Evolutionary conservation across 2,113 vertebrate genomes (phyloP).

Genomic region (Orientallactaga bullata): DNA sequence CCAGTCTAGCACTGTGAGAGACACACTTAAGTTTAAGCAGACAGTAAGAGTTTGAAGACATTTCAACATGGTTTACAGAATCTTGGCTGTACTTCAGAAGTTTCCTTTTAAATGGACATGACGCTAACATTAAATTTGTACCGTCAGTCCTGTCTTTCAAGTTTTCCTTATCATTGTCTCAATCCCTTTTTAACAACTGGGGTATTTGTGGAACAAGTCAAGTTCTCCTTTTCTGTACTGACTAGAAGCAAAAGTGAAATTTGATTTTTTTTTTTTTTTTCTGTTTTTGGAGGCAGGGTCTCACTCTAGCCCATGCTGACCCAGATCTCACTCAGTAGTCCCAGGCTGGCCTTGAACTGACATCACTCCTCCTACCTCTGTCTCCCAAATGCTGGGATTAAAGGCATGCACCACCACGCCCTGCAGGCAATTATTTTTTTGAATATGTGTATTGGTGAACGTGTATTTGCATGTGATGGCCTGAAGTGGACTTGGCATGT

Average conservation of each 20-base stretch:
- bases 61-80: background rate
- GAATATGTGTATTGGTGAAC: too few relatives aligned
- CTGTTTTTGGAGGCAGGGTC: too few relatives aligned
- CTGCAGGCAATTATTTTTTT: too few relatives aligned
- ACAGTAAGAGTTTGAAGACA: background rate
- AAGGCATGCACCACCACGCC: too few relatives aligned
- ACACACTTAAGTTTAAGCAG: background rate
- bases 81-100: background rate
- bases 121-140: conserved; percentile 35
- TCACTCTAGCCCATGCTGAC: too few relatives aligned
- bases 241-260: background rate
- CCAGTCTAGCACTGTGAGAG: background rate
- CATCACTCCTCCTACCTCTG: too few relatives aligned
- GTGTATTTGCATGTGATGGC: too few relatives aligned
- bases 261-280: background rate
- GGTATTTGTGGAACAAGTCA: background rate
- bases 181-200: background rate
- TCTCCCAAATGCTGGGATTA: too few relatives aligned
- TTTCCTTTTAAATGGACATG: conserved; percentile 20
- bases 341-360: too few relatives aligned
- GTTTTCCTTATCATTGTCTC: background rate
- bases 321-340: too few relatives aligned
- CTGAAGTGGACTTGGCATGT: too few relatives aligned
- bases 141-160: background rate
- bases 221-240: background rate